phyloP scores from a whole-genome alignment of 2,888 invertebrate species.

The Oscheius sp. region DNA sequence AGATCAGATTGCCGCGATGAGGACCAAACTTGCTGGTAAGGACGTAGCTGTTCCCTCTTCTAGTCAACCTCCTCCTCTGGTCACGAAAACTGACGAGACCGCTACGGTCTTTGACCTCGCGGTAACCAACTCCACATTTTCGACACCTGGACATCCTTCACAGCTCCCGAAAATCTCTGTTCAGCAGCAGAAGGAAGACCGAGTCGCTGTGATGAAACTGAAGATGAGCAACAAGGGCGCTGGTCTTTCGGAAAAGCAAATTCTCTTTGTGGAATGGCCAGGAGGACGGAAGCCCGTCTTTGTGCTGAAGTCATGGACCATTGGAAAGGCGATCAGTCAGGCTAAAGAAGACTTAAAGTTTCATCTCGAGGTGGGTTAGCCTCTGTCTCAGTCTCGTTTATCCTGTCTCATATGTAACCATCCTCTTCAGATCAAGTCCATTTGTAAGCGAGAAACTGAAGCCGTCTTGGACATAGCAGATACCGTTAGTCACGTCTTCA shows the following conservation, averaged over 20 bases:
- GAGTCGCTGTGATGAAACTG: constrained; percentile 36
- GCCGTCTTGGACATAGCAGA: not conserved
- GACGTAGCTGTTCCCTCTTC: no score
- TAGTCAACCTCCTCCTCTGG: no score
- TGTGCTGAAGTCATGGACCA: constrained; percentile 29
- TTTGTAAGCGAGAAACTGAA: not conserved
- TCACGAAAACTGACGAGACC: no score
- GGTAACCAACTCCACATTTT: not conserved
- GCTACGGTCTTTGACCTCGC: no score
- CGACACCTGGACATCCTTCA: not conserved
- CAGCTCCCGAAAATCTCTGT: not conserved
- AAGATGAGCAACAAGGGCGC: constrained; percentile 26
- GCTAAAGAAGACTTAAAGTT: constrained; percentile 11
- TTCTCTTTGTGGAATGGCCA: constrained; percentile 36
- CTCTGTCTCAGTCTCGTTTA: not conserved
- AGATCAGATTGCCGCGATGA: no score
- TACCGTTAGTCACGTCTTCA: constrained; percentile 5
- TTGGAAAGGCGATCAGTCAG: constrained; percentile 18
- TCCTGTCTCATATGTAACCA: not conserved
- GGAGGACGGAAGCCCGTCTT: constrained; percentile 29
- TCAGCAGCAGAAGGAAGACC: constrained; percentile 33
- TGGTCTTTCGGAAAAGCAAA: constrained; percentile 5
- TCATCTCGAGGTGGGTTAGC: not conserved
- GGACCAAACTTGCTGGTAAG: no score
- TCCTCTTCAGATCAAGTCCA: not conserved